These are phyloP conservation scores for Spodoptera picta DNA, from an alignment of 2,888 invertebrate genomes.

Conservation along the genomic window DNA sequence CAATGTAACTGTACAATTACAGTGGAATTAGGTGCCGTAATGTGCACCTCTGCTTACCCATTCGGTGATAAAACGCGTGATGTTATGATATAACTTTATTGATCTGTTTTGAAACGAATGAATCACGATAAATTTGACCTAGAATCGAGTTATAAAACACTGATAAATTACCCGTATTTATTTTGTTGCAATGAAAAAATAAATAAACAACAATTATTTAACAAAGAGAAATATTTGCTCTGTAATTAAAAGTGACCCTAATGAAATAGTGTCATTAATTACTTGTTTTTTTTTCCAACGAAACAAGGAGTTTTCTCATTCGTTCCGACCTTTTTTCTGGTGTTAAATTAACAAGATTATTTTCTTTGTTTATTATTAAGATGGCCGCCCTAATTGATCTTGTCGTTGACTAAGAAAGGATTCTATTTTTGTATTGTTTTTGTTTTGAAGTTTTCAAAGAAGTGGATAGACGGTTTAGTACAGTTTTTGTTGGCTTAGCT, in stretches of 20 bases:
- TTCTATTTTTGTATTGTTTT: not conserved
- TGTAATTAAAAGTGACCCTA: conserved; percentile 61
- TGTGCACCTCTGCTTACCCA: no score
- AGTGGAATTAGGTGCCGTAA: no score
- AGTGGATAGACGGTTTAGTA: not conserved
- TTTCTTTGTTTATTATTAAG: conserved; percentile 47
- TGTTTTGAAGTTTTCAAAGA: not conserved
- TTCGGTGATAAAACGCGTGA: no score
- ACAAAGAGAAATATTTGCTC: conserved; percentile 50
- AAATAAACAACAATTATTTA: conserved; percentile 42
- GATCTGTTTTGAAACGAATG: no score
- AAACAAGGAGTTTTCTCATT: conserved; percentile 41
- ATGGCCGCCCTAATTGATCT: conserved; percentile 35
- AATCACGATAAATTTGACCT: no score
- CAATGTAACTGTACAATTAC: no score
- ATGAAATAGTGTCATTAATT: conserved; percentile 65
- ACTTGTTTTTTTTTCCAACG: conserved; percentile 54
- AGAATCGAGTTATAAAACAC: conserved; percentile 12
- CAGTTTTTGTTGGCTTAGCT: not conserved
- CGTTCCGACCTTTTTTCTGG: conserved; percentile 31
- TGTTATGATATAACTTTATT: no score
- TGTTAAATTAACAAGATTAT: conserved; percentile 53
- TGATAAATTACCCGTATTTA: conserved; percentile 34
- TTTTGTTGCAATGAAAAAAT: conserved; percentile 32
- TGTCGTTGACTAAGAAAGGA: not conserved